Percentiles rank a stretch among this genome's conserved stretches.
These are phyloP conservation scores for Anastrepha obliqua DNA, from an alignment of 1,140 invertebrate species.

Conservation along the genomic window DNA sequence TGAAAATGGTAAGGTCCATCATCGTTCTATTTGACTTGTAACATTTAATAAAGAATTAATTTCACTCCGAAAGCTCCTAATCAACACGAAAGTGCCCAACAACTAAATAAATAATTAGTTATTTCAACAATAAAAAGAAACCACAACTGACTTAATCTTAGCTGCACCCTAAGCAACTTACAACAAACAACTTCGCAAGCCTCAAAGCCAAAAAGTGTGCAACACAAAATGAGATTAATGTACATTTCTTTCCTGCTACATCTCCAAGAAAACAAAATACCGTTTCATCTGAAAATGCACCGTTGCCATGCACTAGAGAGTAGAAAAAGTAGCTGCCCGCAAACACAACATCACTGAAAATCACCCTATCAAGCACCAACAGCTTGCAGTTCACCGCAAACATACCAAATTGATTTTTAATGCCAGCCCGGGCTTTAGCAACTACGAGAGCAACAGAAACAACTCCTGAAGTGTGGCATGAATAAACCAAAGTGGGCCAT, in stretches of 20 bases:
- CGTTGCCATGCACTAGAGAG: background rate
- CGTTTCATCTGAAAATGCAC: background rate
- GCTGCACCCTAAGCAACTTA: background rate
- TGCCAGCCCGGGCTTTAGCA: background rate
- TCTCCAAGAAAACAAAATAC: slow-evolving; percentile 5
- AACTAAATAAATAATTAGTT: slow-evolving; percentile 7
- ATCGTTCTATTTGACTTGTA: no score
- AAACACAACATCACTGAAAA: background rate
- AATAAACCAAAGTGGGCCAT: slow-evolving; percentile 28
- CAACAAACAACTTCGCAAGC: background rate
- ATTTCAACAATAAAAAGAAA: background rate
- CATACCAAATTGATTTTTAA: slow-evolving; percentile 32
- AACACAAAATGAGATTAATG: slow-evolving; percentile 1
- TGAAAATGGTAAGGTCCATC: no score
- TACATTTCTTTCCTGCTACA: background rate
- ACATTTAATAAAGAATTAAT: no score
- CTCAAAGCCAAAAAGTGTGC: slow-evolving; percentile 4
- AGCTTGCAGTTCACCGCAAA: slow-evolving; percentile 12
- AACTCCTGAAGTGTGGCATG: slow-evolving; percentile 22
- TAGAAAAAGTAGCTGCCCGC: background rate
- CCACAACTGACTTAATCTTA: background rate
- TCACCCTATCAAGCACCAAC: background rate
- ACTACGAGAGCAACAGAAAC: background rate
- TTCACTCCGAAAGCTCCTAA: no score
- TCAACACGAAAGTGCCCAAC: background rate